Evolutionary conservation across 2,888 invertebrate genomes (phyloP).

Genomic region (Cosmorhoe ocellata): DNA sequence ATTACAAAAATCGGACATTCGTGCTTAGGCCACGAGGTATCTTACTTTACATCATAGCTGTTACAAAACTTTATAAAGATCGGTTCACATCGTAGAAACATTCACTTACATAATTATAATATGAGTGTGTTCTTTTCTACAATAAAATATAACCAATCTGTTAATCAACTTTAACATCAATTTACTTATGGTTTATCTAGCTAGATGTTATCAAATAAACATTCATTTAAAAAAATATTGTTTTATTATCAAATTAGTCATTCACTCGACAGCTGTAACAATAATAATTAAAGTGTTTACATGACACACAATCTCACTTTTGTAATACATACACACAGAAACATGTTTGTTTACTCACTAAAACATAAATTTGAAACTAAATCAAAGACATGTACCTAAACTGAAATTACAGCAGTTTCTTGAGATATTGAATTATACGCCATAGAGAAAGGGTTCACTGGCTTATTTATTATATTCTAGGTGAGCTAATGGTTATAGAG

Average conservation of each 20-base stretch:
- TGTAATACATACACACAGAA: slow-evolving; percentile 5
- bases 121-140: too few relatives aligned
- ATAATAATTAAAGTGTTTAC: slow-evolving; percentile 27
- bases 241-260: slow-evolving; percentile 36
- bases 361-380: neutral
- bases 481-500: neutral
- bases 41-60: too few relatives aligned
- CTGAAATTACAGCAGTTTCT: neutral
- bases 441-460: neutral
- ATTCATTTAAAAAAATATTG: slow-evolving; percentile 13
- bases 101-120: too few relatives aligned
- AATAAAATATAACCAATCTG: too few relatives aligned
- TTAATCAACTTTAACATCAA: neutral
- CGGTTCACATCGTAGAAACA: too few relatives aligned
- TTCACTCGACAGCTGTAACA: slow-evolving; percentile 32
- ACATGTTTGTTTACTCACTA: neutral
- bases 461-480: neutral
- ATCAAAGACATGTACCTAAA: neutral
- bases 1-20: too few relatives aligned
- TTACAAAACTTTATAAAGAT: too few relatives aligned
- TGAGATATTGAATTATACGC: neutral
- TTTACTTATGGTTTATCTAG: neutral
- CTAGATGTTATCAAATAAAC: slow-evolving; percentile 12
- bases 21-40: too few relatives aligned
- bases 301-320: slow-evolving; percentile 21